Evolutionary conservation across 2,113 vertebrate species (phyloP), one percentile per base, ranked within the genome.

Genomic region (Notarius quadriscutis): DNA sequence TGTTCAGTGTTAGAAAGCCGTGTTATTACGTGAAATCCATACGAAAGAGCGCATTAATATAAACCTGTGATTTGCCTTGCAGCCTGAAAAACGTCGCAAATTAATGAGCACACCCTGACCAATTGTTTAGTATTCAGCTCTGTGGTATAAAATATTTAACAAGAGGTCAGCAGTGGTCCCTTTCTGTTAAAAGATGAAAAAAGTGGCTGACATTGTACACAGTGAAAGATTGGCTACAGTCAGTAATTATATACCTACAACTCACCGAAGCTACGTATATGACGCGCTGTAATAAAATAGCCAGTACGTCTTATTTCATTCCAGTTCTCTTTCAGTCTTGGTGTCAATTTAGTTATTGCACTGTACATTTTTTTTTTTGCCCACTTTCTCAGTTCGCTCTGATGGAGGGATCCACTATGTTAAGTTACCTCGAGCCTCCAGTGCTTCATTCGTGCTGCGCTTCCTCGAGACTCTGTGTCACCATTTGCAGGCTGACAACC

Each of bases 391-490:
- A 99, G 98, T 98, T 84, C 95, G 95, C 63, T 98, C 97, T 85
- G 98, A 99, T 91, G 96, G 96, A 58, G 97, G 98, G 84, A 96
- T 96, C 87, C 97, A 97, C 65, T 96, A 97, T 34, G 92, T 98
- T 93, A 96, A 97, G 95, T 96, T 99, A 87, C 98, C 98, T 84
- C 95, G 97, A 27, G 98, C 96, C 89, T 97, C 97, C 93, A 99
- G 98, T 11, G 97, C 97, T 12, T 99, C 98, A 0, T 97, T 98
- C 91, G 97, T 97, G 60, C 95, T 99, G 30, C 96, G 98, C 51
- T 99, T 99, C 94, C 93, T 99, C 93, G 98, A 99, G 94, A 99
- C 96, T 30, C 95, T 99, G 85, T 99, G 98, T 91, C 97, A 97
- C 90, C 98, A 95, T 89, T 93, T 99, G 87, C 95, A 99, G 86